These are phyloP conservation scores for Pelobates fuscus DNA, from an alignment of 2,113 vertebrate species.

Conservation along the genomic window DNA sequence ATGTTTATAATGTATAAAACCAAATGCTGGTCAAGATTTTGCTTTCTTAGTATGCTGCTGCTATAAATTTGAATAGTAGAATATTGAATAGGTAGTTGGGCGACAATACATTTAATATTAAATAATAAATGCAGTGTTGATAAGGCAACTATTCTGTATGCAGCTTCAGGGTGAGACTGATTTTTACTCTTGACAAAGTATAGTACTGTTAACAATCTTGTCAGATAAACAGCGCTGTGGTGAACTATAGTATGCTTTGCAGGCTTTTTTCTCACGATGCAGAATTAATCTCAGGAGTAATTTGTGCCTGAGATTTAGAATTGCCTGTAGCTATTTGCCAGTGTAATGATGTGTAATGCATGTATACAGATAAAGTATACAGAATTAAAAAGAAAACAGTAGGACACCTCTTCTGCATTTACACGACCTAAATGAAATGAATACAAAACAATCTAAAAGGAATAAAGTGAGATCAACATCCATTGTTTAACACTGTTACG, in stretches of 20 bases:
- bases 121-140: too few relatives aligned
- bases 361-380: constrained; percentile 29
- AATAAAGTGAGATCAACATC: too few relatives aligned
- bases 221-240: background rate
- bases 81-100: too few relatives aligned
- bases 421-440: background rate
- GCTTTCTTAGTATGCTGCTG: too few relatives aligned
- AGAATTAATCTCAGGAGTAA: constrained; percentile 16
- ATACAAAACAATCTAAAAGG: too few relatives aligned
- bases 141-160: background rate
- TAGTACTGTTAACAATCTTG: background rate
- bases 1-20: too few relatives aligned
- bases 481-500: too few relatives aligned
- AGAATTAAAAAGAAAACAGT: constrained; percentile 14
- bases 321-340: constrained; percentile 5
- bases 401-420: constrained; percentile 1
- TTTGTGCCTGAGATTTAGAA: background rate
- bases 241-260: too few relatives aligned
- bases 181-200: background rate
- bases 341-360: constrained; percentile 22
- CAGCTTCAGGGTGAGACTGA: background rate
- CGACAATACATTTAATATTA: too few relatives aligned
- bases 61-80: too few relatives aligned
- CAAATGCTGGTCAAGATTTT: too few relatives aligned
- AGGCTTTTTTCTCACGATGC: background rate